A percentile compares a stretch with the other conserved stretches of the same genome.
Conservation (phyloP, 37 sponge, comb jelly and placozoan species). For the Mnemiopsis leidyi region DNA sequence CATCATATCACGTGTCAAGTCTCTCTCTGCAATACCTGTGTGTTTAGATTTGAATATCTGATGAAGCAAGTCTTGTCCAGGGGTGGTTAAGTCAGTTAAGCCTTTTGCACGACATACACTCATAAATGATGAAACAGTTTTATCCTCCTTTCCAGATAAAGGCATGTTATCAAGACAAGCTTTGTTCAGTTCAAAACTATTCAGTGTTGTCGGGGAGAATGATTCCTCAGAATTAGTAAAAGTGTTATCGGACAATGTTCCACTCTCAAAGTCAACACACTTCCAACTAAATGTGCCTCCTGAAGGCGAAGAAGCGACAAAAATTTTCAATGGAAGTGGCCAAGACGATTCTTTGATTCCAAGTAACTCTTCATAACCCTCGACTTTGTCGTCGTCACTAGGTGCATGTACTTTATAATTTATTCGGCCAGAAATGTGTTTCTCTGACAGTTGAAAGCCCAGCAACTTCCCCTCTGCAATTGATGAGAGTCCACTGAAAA, state of each 20-base stretch:
- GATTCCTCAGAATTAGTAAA: neutral
- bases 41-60: neutral
- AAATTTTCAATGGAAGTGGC: slow-evolving; percentile 45
- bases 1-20: neutral
- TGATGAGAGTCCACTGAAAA: slow-evolving; percentile 34
- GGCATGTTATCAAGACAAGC: neutral
- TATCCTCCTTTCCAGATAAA: neutral
- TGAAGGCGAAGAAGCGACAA: neutral
- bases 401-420: neutral
- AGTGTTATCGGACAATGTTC: neutral
- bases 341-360: slow-evolving; percentile 6
- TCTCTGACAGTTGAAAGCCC: slow-evolving; percentile 39
- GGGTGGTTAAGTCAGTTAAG: neutral
- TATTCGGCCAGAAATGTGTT: slow-evolving; percentile 5
- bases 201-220: neutral
- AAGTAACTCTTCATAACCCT: slow-evolving; percentile 18
- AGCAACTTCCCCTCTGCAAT: neutral
- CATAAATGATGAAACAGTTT: neutral
- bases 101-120: neutral
- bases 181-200: neutral
- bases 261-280: slow-evolving; percentile 27
- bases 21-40: neutral
- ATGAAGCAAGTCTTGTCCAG: neutral
- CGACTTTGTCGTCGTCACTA: neutral
- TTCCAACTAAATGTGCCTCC: neutral